phyloP scores from a whole-genome alignment of 2,888 invertebrate species.

The Drosophila suboccidentalis region DNA sequence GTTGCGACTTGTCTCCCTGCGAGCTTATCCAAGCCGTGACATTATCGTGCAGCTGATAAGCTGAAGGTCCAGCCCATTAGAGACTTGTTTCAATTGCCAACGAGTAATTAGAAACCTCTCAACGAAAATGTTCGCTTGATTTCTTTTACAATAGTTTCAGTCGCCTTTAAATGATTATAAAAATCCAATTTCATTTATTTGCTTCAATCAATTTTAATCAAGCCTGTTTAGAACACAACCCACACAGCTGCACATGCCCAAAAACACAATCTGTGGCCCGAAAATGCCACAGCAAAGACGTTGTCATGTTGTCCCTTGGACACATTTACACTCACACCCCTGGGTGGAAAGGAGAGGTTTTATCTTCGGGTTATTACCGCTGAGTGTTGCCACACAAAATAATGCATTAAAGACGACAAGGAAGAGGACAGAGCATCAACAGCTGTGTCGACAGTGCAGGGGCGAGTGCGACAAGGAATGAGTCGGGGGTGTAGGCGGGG shows the following conservation, averaged over 20 bases:
- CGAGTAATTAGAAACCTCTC: conserved; percentile 58
- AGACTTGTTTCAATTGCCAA: background rate
- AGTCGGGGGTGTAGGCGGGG: background rate
- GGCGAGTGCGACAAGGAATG: background rate
- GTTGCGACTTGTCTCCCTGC: background rate
- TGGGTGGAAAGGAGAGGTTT: conserved; percentile 38
- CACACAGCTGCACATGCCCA: conserved; percentile 22
- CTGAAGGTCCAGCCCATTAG: background rate
- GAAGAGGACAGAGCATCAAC: conserved; percentile 50
- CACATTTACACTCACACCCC: conserved; percentile 27
- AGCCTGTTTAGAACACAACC: conserved; percentile 41
- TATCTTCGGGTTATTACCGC: conserved; percentile 80
- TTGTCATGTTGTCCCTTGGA: conserved; percentile 29
- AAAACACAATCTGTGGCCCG: conserved; percentile 21
- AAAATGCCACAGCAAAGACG: conserved; percentile 49
- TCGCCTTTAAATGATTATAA: conserved; percentile 53
- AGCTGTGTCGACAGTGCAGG: conserved; percentile 60
- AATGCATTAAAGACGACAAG: conserved; percentile 78
- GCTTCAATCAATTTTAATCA: conserved; percentile 83
- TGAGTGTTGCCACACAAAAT: conserved; percentile 81
- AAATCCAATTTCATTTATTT: conserved; percentile 70
- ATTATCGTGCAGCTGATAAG: conserved; percentile 10
- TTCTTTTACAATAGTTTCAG: conserved; percentile 36
- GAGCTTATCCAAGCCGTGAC: background rate
- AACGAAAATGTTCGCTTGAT: conserved; percentile 39